Base-by-base conservation (phyloP, 2,113 vertebrate species). In the Saimiri boliviensis region DNA sequence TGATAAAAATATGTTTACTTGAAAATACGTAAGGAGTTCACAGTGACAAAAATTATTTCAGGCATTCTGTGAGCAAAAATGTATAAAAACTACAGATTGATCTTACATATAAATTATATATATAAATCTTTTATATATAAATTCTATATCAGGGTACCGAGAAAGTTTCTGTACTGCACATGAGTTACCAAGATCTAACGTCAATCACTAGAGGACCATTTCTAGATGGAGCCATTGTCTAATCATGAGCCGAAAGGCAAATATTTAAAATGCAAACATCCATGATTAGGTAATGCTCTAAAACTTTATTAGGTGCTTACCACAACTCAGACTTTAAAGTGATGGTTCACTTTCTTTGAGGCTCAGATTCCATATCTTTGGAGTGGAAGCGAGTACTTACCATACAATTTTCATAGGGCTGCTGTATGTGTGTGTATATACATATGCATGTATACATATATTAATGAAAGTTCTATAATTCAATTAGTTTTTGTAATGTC, bases 191-290 rank as follows among this genome's bases (percentile, higher is more conserved):
- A 66, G 32, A 63, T 54, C 45, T 66, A 82, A 87, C 74, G 68
- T 90, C 56, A 63, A 52, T 91, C 54, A 52, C 74, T 58, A 40
- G 32, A 83, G 30, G 19, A 58, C 9, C 14, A 37, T 60, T 92
- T 84, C 70, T 54, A 66, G 23, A 17, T 88, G 54, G 30, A 79
- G 8, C 4, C 77, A 66, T 83, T 71, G 89, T 94, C 79, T 85
- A 45, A 37, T 6, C 47, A 25, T 45, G 83, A 94, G 30, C 9
- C 83, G 74, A 95, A 96, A 94, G 70, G 74, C 86, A 96, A 94
- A 97, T 89, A 95, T 95, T 93, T 87, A 84, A 89, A 83, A 71
- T 84, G 45, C 63, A 97, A 95, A 92, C 68, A 94, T 52, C 20
- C 47, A 56, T 17, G 21, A 19, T 56, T 95, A 82, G 47, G 58